A percentile compares a stretch with the other conserved stretches of the same genome.
These are phyloP conservation scores for Caenorhabditis imperialis DNA, from an alignment of 2,888 invertebrate species.

Conservation along the genomic window DNA sequence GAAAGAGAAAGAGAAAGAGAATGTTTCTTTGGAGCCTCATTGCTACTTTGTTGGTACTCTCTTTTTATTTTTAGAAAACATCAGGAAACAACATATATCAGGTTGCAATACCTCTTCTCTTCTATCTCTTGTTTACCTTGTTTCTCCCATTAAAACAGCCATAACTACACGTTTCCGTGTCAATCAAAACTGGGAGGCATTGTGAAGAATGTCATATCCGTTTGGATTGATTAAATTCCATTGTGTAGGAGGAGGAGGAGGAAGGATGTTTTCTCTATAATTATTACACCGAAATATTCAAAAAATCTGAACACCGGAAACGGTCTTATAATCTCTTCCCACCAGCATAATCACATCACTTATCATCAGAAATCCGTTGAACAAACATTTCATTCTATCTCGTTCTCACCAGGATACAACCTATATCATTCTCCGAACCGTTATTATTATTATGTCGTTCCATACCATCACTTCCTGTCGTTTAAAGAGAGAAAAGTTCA, in stretches of 20 bases:
- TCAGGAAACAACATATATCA: too few relatives aligned
- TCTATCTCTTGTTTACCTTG: too few relatives aligned
- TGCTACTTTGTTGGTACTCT: too few relatives aligned
- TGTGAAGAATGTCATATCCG: background rate
- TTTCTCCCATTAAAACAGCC: too few relatives aligned
- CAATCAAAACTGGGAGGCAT: slow-evolving; percentile 3
- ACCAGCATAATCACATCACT: slow-evolving; percentile 29
- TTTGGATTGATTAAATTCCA: background rate
- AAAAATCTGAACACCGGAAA: too few relatives aligned
- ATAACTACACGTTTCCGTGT: slow-evolving; percentile 1
- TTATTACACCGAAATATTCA: background rate
- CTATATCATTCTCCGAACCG: slow-evolving; percentile 18
- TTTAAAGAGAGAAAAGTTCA: slow-evolving; percentile 26
- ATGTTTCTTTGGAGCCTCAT: too few relatives aligned
- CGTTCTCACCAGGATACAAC: slow-evolving; percentile 1
- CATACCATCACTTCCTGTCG: background rate
- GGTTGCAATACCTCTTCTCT: background rate
- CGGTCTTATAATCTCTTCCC: too few relatives aligned
- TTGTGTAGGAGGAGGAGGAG: background rate
- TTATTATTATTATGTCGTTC: slow-evolving; percentile 15
- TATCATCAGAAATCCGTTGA: slow-evolving; percentile 30
- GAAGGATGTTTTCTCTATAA: too few relatives aligned
- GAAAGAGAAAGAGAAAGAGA: too few relatives aligned
- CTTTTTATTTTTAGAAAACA: too few relatives aligned
- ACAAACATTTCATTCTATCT: slow-evolving; percentile 27